A percentile compares a stretch with the other conserved stretches of the same genome.
phyloP scores from a whole-genome alignment of 2,888 invertebrate genomes.

The Plemyria rubiginata region DNA sequence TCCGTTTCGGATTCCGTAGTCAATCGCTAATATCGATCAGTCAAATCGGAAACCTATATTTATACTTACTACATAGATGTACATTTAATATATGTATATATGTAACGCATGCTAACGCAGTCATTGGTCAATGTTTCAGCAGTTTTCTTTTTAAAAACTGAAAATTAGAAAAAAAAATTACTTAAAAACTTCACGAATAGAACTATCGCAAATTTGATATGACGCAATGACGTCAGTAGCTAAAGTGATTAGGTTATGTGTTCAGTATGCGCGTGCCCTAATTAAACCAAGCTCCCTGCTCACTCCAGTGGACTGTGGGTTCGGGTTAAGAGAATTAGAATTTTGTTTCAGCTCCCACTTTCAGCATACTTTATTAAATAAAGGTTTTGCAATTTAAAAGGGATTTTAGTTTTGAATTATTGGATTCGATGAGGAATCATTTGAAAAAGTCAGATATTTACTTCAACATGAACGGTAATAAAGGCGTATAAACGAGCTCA shows the following conservation, averaged over 20 bases:
- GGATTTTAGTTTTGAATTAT: slow-evolving; percentile 35
- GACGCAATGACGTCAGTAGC: neutral
- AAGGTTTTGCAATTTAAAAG: slow-evolving; percentile 39
- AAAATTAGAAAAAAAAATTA: too few species aligned
- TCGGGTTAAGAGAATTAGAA: slow-evolving; percentile 48
- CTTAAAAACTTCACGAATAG: neutral
- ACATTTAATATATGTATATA: too few species aligned
- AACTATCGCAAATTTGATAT: neutral
- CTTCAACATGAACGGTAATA: neutral
- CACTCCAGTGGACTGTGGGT: slow-evolving; percentile 40
- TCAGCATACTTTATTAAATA: slow-evolving; percentile 46
- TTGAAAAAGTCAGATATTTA: neutral
- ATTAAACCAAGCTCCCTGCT: neutral
- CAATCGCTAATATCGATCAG: neutral
- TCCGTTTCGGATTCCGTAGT: neutral
- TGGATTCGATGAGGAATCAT: slow-evolving; percentile 27
- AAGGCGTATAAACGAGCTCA: neutral
- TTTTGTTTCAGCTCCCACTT: slow-evolving; percentile 42
- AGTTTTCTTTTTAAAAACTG: too few species aligned
- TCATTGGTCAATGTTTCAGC: too few species aligned
- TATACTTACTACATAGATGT: too few species aligned
- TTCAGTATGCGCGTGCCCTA: neutral
- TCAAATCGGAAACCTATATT: too few species aligned
- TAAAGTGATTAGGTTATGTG: neutral
- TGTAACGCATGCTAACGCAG: too few species aligned